phyloP scores from a whole-genome alignment of 2,797 vertebrate species.

The Anableps anableps region DNA sequence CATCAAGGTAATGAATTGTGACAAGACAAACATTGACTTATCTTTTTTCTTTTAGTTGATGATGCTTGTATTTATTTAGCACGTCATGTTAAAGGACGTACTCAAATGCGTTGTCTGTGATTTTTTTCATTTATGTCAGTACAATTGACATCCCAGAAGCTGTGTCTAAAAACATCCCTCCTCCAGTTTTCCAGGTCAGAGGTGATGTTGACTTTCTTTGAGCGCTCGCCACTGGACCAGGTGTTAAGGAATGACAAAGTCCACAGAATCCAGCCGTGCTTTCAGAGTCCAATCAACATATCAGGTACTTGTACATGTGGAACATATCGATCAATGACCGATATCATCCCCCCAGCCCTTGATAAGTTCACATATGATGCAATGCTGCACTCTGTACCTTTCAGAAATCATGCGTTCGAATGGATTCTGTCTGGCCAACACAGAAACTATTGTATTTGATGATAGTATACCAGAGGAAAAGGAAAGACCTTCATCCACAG shows the following conservation, averaged over 20 bases:
- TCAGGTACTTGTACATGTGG: conserved; percentile 86
- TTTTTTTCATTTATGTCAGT: not conserved
- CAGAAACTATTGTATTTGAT: conserved; percentile 97
- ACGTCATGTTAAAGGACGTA: not conserved
- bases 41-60: not conserved
- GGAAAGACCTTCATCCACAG: conserved; percentile 89
- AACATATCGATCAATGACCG: not conserved
- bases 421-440: conserved; percentile 97
- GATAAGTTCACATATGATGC: not conserved
- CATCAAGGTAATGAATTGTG: not conserved
- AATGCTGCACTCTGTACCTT: conserved; percentile 42
- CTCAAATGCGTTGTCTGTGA: not conserved
- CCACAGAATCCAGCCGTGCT: conserved; percentile 94
- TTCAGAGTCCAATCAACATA: conserved; percentile 94
- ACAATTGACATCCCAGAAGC: not conserved
- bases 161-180: not conserved
- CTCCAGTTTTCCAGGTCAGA: conserved; percentile 95
- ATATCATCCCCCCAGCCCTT: not conserved
- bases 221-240: conserved; percentile 95
- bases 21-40: not conserved
- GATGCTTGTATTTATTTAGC: not conserved
- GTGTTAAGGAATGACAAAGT: conserved; percentile 94
- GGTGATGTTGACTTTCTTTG: conserved; percentile 97
- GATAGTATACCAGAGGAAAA: conserved; percentile 88
- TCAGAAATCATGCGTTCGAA: conserved; percentile 98